Base-by-base conservation (phyloP, 2,888 invertebrate genomes). In the Drosophila vallismaia region DNA sequence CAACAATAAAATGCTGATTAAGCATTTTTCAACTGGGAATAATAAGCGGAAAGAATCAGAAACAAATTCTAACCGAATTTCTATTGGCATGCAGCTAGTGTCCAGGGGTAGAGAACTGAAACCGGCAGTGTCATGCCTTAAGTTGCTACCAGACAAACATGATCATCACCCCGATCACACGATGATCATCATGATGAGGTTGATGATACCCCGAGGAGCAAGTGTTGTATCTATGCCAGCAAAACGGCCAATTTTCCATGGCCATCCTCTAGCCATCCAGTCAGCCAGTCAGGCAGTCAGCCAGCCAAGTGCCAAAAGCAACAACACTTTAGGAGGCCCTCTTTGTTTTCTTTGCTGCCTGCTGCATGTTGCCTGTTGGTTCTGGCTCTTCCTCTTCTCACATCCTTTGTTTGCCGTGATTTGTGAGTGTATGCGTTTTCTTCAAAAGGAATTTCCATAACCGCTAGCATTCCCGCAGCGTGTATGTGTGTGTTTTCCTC, bases 401-500 rank as follows among this genome's bases (percentile, higher is more conserved):
- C 62, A 66, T 68, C 73, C 59, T 59, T 71, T 52, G 70, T 83
- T 80, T 74, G 75, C 67, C 71, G 66, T 50, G 50, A 48, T 69
- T 54, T 60, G 45, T 74, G 12, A 24, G 19, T 9, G 26, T 40
- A 24, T 51, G 29, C 68, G 46, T 46, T 54, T 69, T 50, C 71
- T 76, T 80, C 79, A 79, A 76, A 42, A 83, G 86, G 84, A 86
- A 85, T 85, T 84, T 85, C 84, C 82, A 84, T 84, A 86, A 85
- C 84, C 84, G 84, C 84, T 85, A 85, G 82, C 86, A 85, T 85
- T 86, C 73, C 83, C 67, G 66, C 58, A 62, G 68, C 58, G 33
- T 55, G 52, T 60, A 42, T 42, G 12, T 60, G 42, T 52, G 24
- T 46, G 48, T 53, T 49, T 69, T 48, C 63, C 63, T 51, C 68